A percentile compares a stretch with the other conserved stretches of the same genome.
Conservation (phyloP, 2,888 invertebrate species). For the Agrochola macilenta region DNA sequence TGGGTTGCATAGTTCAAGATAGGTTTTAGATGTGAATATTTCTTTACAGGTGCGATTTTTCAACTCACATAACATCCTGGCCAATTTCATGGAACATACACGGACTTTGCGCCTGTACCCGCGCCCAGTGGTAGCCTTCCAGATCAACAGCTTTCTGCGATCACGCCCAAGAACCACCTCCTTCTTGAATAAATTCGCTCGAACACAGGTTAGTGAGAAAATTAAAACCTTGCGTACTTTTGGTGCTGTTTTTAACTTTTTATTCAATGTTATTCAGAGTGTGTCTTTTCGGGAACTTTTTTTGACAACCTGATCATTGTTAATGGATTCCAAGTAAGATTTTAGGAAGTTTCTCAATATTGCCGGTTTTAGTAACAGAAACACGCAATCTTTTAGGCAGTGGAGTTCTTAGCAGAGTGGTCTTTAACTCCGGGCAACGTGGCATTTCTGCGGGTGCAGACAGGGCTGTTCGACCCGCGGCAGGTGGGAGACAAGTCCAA, state of each 20-base stretch:
- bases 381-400: conserved; percentile 91
- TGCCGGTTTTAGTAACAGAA: background rate
- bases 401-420: conserved; percentile 99
- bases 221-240: background rate
- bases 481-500: conserved; percentile 99
- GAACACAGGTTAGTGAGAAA: conserved; percentile 93
- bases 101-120: conserved; percentile 98
- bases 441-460: conserved; percentile 99
- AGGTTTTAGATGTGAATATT: background rate
- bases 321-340: background rate
- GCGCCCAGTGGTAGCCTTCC: conserved; percentile 99
- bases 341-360: background rate
- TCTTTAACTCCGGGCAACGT: conserved; percentile 99
- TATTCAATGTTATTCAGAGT: background rate
- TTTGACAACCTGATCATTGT: background rate
- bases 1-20: background rate
- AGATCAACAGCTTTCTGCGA: conserved; percentile 98
- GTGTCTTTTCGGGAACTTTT: background rate
- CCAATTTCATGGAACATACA: conserved; percentile 99
- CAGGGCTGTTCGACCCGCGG: conserved; percentile 98
- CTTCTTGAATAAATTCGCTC: conserved; percentile 97
- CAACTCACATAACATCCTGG: conserved; percentile 98
- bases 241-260: background rate
- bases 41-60: conserved; percentile 96
- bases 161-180: conserved; percentile 97